These are phyloP conservation scores for Xenentodon cancila DNA, from an alignment of 2,797 vertebrate genomes.

Conservation along the genomic window DNA sequence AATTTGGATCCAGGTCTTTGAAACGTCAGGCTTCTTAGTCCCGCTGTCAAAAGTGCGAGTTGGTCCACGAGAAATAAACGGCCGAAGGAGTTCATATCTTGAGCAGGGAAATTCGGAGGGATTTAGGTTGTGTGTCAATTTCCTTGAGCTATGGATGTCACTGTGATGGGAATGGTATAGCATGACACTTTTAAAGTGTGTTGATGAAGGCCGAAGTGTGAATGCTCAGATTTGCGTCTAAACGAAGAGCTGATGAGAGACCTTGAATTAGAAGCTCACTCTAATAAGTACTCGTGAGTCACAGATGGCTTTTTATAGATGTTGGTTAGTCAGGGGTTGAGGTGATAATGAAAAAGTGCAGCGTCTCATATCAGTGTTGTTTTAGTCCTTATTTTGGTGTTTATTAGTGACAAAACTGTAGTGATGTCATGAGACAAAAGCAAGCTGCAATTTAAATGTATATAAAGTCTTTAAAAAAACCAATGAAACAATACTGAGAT, in stretches of 20 bases:
- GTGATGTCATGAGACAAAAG: neutral
- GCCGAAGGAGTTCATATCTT: constrained; percentile 10
- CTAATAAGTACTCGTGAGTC: neutral
- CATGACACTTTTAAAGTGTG: constrained; percentile 2
- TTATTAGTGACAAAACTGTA: neutral
- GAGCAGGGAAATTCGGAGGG: constrained; percentile 7
- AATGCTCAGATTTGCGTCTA: constrained; percentile 14
- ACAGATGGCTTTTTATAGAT: constrained; percentile 9
- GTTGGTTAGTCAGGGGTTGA: neutral
- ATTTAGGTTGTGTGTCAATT: neutral
- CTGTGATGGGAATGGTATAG: constrained; percentile 8
- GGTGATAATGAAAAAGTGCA: constrained; percentile 44
- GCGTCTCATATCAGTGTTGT: constrained; percentile 1
- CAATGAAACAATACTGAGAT: too few species aligned
- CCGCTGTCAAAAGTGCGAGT: constrained; percentile 41
- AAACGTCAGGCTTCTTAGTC: constrained; percentile 60
- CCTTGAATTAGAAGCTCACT: neutral
- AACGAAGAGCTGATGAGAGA: neutral
- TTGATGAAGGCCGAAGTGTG: constrained; percentile 15
- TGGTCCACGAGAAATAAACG: constrained; percentile 54
- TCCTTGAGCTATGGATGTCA: neutral
- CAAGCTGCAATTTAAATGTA: neutral
- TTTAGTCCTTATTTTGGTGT: neutral
- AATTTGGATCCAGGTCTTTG: constrained; percentile 67
- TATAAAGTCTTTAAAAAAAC: too few species aligned